A percentile compares a stretch with the other conserved stretches of the same genome.
These are phyloP conservation scores for Notoglanidium macrostoma DNA, from an alignment of 2,797 vertebrate species.

Conservation along the genomic window DNA sequence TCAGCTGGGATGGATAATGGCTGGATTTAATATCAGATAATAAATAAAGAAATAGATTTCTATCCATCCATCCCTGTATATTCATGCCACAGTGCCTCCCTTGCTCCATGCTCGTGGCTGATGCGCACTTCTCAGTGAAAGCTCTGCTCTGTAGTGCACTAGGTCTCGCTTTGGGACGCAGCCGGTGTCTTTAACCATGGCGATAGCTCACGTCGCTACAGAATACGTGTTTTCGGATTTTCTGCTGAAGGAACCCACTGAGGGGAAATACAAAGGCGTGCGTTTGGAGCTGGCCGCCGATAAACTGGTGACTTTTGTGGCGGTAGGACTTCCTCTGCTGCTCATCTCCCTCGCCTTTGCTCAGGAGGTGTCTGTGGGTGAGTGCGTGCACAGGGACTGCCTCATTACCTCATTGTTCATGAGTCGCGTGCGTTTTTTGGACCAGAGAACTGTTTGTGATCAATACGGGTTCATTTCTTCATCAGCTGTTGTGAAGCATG, in stretches of 20 bases:
- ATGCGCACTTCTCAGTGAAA: neutral
- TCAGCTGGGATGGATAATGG: too few species aligned
- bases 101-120: neutral
- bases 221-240: slow-evolving; percentile 97
- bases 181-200: slow-evolving; percentile 71
- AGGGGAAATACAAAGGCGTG: slow-evolving; percentile 87
- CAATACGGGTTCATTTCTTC: neutral
- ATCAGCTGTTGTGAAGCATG: neutral
- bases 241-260: slow-evolving; percentile 87
- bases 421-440: neutral
- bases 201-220: slow-evolving; percentile 91
- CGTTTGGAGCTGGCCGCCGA: slow-evolving; percentile 90
- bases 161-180: neutral
- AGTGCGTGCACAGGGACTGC: slow-evolving; percentile 41
- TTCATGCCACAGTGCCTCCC: neutral
- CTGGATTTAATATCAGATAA: too few species aligned
- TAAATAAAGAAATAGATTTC: too few species aligned
- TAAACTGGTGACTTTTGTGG: slow-evolving; percentile 90
- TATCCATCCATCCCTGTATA: neutral
- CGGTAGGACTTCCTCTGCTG: slow-evolving; percentile 90
- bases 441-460: neutral
- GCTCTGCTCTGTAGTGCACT: neutral
- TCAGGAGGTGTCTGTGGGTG: slow-evolving; percentile 92
- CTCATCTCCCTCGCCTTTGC: slow-evolving; percentile 95
- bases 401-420: neutral